Conservation (phyloP, 53 echinoderm and acorn worm genomes). For the Holothuria scabra region DNA sequence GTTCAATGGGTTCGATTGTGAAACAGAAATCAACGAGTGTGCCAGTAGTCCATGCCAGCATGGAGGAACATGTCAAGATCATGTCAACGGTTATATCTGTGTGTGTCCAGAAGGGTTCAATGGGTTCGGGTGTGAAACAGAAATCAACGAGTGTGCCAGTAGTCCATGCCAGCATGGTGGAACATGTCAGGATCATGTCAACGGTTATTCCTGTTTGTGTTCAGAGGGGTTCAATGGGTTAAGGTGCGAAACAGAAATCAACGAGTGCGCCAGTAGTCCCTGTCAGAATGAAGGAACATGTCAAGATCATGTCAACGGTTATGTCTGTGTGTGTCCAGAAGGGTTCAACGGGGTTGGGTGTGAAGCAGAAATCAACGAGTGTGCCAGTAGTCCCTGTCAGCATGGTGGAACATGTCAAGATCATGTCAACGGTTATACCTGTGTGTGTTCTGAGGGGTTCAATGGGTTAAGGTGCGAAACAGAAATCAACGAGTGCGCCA, state of each 20-base stretch:
- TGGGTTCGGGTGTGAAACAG: constrained; percentile 2
- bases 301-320: too few species aligned
- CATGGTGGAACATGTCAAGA: constrained; percentile 9
- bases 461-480: background rate
- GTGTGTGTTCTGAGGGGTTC: background rate
- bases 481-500: constrained; percentile 14
- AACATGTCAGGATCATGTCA: background rate
- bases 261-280: too few species aligned
- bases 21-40: constrained; percentile 25
- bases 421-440: background rate
- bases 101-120: background rate
- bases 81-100: too few species aligned
- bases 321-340: too few species aligned
- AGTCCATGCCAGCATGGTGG: background rate
- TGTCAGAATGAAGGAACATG: too few species aligned
- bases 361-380: constrained; percentile 22
- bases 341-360: background rate
- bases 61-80: constrained; percentile 4
- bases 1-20: background rate
- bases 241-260: too few species aligned
- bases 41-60: background rate
- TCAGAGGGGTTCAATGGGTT: too few species aligned
- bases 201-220: too few species aligned
- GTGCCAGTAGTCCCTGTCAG: background rate
- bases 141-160: constrained; percentile 1